phyloP scores from a whole-genome alignment of 2,113 vertebrate species.

The Mesocricetus auratus region DNA sequence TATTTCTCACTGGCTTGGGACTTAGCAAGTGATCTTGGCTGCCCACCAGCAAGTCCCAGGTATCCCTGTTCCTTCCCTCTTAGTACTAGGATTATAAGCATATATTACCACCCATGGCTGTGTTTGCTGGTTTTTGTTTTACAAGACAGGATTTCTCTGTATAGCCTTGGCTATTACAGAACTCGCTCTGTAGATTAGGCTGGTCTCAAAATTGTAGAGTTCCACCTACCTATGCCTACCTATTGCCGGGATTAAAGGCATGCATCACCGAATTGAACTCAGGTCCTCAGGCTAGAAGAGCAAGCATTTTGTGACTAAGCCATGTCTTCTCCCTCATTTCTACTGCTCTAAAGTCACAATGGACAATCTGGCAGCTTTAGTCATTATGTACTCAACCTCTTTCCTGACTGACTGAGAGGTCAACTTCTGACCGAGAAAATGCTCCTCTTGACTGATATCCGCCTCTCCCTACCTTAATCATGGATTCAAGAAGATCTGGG shows the following conservation, averaged over 20 bases:
- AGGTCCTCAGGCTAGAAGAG: neutral
- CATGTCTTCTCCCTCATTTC: too few species aligned
- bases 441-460: neutral
- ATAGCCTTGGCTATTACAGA: neutral
- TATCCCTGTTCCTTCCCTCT: neutral
- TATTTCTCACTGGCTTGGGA: neutral
- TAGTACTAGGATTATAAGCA: too few species aligned
- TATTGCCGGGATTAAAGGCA: neutral
- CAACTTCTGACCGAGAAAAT: conserved; percentile 3
- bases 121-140: neutral
- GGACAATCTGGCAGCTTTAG: neutral
- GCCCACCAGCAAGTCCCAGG: neutral
- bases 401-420: neutral
- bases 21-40: too few species aligned
- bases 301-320: neutral
- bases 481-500: neutral
- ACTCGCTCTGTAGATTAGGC: neutral
- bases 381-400: neutral
- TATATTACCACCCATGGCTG: too few species aligned
- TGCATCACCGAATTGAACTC: neutral
- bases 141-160: neutral
- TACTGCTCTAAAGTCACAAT: accelerated
- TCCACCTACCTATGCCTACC: neutral
- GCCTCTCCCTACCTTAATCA: neutral
- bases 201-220: neutral